Evolutionary conservation across 2,888 invertebrate genomes (phyloP).

Genomic region (Noctua janthe): DNA sequence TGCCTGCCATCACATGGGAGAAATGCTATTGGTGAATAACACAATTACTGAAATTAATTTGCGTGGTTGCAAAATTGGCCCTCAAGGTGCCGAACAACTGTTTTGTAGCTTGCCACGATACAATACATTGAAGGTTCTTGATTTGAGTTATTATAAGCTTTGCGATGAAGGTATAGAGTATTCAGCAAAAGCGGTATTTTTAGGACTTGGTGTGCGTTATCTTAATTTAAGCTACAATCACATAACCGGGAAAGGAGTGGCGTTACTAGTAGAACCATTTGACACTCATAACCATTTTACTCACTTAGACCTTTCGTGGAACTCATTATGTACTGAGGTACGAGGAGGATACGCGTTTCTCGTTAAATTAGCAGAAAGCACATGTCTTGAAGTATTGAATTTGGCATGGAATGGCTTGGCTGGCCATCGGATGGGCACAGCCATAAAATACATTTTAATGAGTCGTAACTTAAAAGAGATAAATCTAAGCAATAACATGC

Average conservation of each 20-base stretch:
- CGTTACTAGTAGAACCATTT: constrained; percentile 73
- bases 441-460: constrained; percentile 70
- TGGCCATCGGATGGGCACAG: constrained; percentile 72
- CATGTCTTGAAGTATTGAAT: constrained; percentile 74
- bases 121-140: constrained; percentile 70
- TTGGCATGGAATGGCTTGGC: constrained; percentile 80
- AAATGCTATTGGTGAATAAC: constrained; percentile 77
- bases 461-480: constrained; percentile 68
- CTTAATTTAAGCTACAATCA: constrained; percentile 78
- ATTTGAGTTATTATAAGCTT: constrained; percentile 77
- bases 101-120: constrained; percentile 72
- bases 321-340: constrained; percentile 69
- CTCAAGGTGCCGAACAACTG: constrained; percentile 72
- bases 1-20: constrained; percentile 81
- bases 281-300: constrained; percentile 76
- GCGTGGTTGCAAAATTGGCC: constrained; percentile 81
- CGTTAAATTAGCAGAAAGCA: constrained; percentile 71
- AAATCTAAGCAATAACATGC: constrained; percentile 78
- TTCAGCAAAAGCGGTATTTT: constrained; percentile 71
- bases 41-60: constrained; percentile 77
- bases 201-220: constrained; percentile 73
- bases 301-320: constrained; percentile 81
- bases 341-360: constrained; percentile 72
- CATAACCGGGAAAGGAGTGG: constrained; percentile 74
- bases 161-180: constrained; percentile 74